Percentiles rank a stretch among this genome's conserved stretches.
These are phyloP conservation scores for Manis pentadactyla DNA, from an alignment of 2,797 vertebrate genomes.

Conservation along the genomic window DNA sequence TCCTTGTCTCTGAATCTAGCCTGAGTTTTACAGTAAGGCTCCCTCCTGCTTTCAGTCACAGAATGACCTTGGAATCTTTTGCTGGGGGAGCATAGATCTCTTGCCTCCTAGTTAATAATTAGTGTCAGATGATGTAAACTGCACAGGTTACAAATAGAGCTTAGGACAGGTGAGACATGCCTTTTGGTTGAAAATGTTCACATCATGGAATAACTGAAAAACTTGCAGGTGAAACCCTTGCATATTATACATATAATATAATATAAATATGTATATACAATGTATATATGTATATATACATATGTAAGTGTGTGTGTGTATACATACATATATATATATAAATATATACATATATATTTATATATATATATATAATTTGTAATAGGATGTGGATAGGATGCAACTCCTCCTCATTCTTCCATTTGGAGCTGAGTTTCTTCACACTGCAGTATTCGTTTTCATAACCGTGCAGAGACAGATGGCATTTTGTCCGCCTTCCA, in stretches of 20 bases:
- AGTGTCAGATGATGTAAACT: constrained; percentile 82
- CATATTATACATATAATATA: not conserved
- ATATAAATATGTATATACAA: not conserved
- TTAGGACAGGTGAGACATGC: constrained; percentile 68
- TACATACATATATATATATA: not conserved
- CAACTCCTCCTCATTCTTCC: constrained; percentile 71
- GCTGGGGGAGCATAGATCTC: constrained; percentile 75
- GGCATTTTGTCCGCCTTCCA: constrained; percentile 89
- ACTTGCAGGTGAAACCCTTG: constrained; percentile 30
- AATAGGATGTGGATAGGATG: constrained; percentile 55
- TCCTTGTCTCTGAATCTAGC: constrained; percentile 57
- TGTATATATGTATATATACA: not conserved
- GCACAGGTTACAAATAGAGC: constrained; percentile 68
- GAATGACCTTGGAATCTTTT: constrained; percentile 82
- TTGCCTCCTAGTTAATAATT: constrained; percentile 84
- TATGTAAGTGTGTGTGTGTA: not conserved
- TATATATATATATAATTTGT: constrained; percentile 8
- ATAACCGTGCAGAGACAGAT: constrained; percentile 90
- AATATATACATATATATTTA: not conserved
- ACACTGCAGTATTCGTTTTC: constrained; percentile 87
- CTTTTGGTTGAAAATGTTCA: constrained; percentile 65
- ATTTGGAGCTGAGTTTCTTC: constrained; percentile 83
- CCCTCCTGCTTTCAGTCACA: constrained; percentile 68
- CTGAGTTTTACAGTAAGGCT: constrained; percentile 71
- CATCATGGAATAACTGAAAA: constrained; percentile 61